Conservation (phyloP, 2,888 invertebrate genomes). For the Geotrupes spiniger region DNA sequence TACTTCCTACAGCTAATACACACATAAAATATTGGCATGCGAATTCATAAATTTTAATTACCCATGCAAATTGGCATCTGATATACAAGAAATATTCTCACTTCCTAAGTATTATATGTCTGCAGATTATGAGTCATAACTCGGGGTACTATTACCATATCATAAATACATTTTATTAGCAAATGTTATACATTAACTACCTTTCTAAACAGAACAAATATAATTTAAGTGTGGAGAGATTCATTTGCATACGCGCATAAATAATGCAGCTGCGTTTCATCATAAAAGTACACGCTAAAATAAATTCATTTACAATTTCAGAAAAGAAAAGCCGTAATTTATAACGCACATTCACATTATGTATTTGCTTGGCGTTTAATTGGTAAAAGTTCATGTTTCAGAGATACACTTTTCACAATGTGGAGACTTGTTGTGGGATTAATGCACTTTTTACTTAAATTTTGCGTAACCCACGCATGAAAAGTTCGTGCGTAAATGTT, state of each 20-base stretch:
- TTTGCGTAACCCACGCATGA: no score
- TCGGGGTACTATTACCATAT: conserved; percentile 9
- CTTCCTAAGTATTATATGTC: conserved; percentile 13
- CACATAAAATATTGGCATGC: not conserved
- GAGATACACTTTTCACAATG: no score
- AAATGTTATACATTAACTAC: conserved; percentile 1
- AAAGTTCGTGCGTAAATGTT: no score
- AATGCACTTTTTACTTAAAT: no score
- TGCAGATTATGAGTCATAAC: conserved; percentile 15
- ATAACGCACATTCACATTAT: no score
- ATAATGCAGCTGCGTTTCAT: no score
- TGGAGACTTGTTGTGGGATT: no score
- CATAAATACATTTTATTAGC: conserved; percentile 10
- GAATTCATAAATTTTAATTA: conserved; percentile 7
- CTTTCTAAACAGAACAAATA: conserved; percentile 4
- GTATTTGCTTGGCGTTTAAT: no score
- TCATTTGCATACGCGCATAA: not conserved
- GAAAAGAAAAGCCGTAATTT: no score
- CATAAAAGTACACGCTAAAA: no score
- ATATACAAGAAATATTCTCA: conserved; percentile 6
- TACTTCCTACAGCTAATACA: conserved; percentile 6
- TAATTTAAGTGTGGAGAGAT: conserved; percentile 1
- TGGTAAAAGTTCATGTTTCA: no score
- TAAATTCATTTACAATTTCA: no score
- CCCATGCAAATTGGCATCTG: conserved; percentile 4